These are phyloP conservation scores for Orchestia grillus DNA, from an alignment of 1,140 invertebrate genomes.

Conservation along the genomic window DNA sequence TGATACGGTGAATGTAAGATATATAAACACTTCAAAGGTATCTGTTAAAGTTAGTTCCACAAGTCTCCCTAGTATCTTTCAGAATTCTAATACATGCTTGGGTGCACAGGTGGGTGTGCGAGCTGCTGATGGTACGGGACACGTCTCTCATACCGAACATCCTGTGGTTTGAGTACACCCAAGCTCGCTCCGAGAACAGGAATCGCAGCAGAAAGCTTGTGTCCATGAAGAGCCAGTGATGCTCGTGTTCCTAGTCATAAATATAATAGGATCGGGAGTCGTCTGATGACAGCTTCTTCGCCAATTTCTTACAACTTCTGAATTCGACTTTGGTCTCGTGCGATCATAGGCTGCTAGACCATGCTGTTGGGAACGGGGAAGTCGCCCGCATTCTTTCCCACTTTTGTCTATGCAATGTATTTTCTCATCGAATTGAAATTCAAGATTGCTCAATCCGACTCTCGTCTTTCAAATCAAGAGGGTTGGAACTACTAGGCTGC, in stretches of 20 bases:
- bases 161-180: slow-evolving; percentile 95
- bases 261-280: background rate
- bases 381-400: background rate
- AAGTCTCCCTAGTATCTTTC: too few relatives aligned
- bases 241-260: background rate
- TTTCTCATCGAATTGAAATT: background rate
- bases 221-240: slow-evolving; percentile 86
- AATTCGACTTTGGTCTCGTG: too few relatives aligned
- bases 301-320: too few relatives aligned
- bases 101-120: slow-evolving; percentile 83
- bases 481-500: background rate
- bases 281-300: background rate
- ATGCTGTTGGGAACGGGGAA: too few relatives aligned
- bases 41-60: too few relatives aligned
- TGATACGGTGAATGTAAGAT: too few relatives aligned
- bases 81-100: slow-evolving; percentile 30
- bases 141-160: slow-evolving; percentile 94
- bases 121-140: slow-evolving; percentile 88
- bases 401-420: background rate
- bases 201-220: slow-evolving; percentile 80
- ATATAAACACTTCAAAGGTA: too few relatives aligned
- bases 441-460: background rate
- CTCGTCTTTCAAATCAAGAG: background rate
- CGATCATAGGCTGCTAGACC: too few relatives aligned
- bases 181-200: slow-evolving; percentile 77